These are phyloP conservation scores for Calliopsis andreniformis DNA, from an alignment of 1,140 invertebrate genomes.

Conservation along the genomic window DNA sequence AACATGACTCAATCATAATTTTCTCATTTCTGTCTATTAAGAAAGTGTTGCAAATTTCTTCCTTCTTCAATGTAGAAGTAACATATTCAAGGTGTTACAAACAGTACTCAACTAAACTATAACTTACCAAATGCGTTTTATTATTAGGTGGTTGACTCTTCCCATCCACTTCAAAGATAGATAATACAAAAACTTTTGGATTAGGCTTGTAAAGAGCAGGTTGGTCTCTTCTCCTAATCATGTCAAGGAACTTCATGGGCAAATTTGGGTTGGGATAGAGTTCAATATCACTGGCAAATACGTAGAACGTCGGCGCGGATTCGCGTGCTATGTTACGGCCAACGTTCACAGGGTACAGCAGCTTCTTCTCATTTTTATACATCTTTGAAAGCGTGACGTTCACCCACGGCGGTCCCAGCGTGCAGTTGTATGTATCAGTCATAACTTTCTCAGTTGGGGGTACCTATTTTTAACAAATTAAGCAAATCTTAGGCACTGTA, in stretches of 20 bases:
- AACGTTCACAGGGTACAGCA: conserved; percentile 94
- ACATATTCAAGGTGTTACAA: neutral
- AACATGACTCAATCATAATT: no score
- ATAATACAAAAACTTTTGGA: conserved; percentile 90
- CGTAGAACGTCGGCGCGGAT: conserved; percentile 90
- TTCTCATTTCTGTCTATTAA: no score
- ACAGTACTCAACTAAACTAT: no score
- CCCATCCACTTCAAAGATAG: conserved; percentile 91
- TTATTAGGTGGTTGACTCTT: conserved; percentile 87
- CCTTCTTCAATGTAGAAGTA: no score
- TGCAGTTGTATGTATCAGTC: conserved; percentile 86
- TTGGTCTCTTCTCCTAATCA: conserved; percentile 88
- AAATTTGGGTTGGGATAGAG: conserved; percentile 92
- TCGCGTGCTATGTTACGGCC: conserved; percentile 92
- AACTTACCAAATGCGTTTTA: conserved; percentile 86
- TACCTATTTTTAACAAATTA: conserved; percentile 79
- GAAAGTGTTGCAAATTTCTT: no score
- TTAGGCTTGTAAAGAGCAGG: conserved; percentile 85
- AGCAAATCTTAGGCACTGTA: neutral
- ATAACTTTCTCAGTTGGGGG: conserved; percentile 84
- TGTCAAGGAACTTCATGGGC: conserved; percentile 89
- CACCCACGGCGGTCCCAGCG: conserved; percentile 85
- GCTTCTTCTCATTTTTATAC: conserved; percentile 90
- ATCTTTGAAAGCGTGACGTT: conserved; percentile 85
- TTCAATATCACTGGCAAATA: conserved; percentile 94